Evolutionary conservation across 2,888 invertebrate species (phyloP).

Genomic region (Microdon myrmicae): DNA sequence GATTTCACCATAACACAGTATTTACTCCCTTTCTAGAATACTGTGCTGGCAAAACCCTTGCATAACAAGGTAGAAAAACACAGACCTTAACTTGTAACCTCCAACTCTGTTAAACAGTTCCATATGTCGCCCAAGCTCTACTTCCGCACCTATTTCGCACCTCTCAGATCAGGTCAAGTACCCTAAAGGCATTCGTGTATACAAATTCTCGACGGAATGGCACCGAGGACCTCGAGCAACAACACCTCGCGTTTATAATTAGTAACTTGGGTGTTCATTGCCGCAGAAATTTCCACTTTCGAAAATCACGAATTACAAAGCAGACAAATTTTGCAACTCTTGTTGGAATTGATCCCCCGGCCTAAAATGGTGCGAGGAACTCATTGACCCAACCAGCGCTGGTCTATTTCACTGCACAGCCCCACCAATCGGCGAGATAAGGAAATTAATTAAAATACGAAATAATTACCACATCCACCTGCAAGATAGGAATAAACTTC

Average conservation of each 20-base stretch:
- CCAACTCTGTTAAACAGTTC: too few relatives aligned
- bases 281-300: slow-evolving; percentile 38
- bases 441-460: slow-evolving; percentile 50
- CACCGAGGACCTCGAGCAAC: slow-evolving; percentile 4
- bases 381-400: slow-evolving; percentile 26
- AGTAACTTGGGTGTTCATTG: slow-evolving; percentile 3
- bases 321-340: slow-evolving; percentile 42
- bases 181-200: slow-evolving; percentile 2
- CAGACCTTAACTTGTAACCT: too few relatives aligned
- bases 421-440: slow-evolving; percentile 25
- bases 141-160: slow-evolving; percentile 20
- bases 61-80: too few relatives aligned
- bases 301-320: slow-evolving; percentile 34
- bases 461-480: slow-evolving; percentile 51
- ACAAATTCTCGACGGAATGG: slow-evolving; percentile 2
- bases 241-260: slow-evolving; percentile 18
- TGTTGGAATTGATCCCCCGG: slow-evolving; percentile 39
- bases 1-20: too few relatives aligned
- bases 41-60: too few relatives aligned
- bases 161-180: slow-evolving; percentile 18
- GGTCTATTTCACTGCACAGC: slow-evolving; percentile 3
- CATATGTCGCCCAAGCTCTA: too few relatives aligned
- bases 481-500: slow-evolving; percentile 5
- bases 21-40: too few relatives aligned
- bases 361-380: slow-evolving; percentile 37